phyloP scores from a whole-genome alignment of 2,797 vertebrate species.

The Enteromius mattozi region DNA sequence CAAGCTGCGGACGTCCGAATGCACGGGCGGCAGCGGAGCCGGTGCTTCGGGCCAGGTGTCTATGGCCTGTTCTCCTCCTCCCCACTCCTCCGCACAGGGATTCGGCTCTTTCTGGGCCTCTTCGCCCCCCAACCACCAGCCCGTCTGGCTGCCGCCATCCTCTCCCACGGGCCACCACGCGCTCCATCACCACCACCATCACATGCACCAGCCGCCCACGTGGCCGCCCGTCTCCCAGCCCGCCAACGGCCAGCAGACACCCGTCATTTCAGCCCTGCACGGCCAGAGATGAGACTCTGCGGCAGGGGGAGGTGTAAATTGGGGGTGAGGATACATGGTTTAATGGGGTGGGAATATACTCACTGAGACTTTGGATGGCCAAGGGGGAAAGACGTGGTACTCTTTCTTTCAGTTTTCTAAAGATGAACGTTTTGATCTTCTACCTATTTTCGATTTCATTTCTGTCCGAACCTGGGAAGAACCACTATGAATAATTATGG shows the following conservation, averaged over 20 bases:
- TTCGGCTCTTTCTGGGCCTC: constrained; percentile 90
- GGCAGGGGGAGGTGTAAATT: neutral
- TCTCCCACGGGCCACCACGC: constrained; percentile 81
- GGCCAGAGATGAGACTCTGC: constrained; percentile 86
- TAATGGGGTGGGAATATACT: neutral
- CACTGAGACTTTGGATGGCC: constrained; percentile 47
- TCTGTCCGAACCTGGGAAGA: constrained; percentile 56
- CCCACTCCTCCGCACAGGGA: constrained; percentile 79
- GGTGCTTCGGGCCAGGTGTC: constrained; percentile 74
- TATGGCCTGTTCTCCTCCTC: constrained; percentile 85
- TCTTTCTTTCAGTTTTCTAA: constrained; percentile 73
- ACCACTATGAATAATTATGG: constrained; percentile 48
- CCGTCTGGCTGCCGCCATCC: constrained; percentile 84
- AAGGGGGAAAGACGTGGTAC: constrained; percentile 59
- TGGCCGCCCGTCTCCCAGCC: constrained; percentile 84
- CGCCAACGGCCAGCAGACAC: constrained; percentile 77
- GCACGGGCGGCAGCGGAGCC: constrained; percentile 68
- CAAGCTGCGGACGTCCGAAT: constrained; percentile 88
- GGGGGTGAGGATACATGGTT: neutral
- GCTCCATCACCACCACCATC: constrained; percentile 77
- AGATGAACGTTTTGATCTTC: constrained; percentile 56
- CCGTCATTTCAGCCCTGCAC: constrained; percentile 81
- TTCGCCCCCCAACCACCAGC: constrained; percentile 85
- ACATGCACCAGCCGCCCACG: constrained; percentile 81
- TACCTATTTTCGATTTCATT: constrained; percentile 51